Percentiles rank a stretch among this genome's conserved stretches.
Evolutionary conservation across 2,797 vertebrate species (phyloP).

Genomic region (Pangasius macronema): DNA sequence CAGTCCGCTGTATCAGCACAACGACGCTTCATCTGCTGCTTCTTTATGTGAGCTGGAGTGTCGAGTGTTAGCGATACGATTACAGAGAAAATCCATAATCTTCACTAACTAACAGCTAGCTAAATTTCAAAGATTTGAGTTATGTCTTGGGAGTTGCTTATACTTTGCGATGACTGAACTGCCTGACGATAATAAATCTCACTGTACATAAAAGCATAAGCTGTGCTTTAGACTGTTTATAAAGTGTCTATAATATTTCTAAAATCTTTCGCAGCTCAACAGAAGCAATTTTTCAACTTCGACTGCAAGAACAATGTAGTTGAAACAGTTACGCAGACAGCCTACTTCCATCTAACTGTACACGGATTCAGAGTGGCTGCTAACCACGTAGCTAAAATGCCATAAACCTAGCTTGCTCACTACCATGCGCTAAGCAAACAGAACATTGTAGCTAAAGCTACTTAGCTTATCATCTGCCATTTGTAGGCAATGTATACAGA

Average conservation of each 20-base stretch:
- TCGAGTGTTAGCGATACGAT: background rate
- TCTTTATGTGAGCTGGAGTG: background rate
- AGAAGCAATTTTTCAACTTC: background rate
- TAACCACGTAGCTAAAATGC: background rate
- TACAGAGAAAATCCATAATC: background rate
- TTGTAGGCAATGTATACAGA: background rate
- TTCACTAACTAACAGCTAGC: background rate
- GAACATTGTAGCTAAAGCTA: background rate
- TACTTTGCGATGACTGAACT: background rate
- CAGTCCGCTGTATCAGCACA: constrained; percentile 16
- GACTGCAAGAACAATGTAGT: background rate
- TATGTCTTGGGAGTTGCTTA: background rate
- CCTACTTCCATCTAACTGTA: background rate
- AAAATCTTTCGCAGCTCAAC: background rate
- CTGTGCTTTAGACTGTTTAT: background rate
- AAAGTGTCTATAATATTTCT: background rate
- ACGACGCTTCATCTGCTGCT: constrained; percentile 15
- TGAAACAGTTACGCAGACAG: background rate
- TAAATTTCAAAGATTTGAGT: background rate
- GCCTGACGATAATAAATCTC: background rate
- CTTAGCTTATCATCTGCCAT: background rate
- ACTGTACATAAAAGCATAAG: background rate
- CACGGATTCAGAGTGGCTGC: background rate
- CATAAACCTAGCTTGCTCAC: background rate
- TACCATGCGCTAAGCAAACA: background rate